These are phyloP conservation scores for Ridgeia piscesae DNA, from an alignment of 1,140 invertebrate genomes.

Conservation along the genomic window DNA sequence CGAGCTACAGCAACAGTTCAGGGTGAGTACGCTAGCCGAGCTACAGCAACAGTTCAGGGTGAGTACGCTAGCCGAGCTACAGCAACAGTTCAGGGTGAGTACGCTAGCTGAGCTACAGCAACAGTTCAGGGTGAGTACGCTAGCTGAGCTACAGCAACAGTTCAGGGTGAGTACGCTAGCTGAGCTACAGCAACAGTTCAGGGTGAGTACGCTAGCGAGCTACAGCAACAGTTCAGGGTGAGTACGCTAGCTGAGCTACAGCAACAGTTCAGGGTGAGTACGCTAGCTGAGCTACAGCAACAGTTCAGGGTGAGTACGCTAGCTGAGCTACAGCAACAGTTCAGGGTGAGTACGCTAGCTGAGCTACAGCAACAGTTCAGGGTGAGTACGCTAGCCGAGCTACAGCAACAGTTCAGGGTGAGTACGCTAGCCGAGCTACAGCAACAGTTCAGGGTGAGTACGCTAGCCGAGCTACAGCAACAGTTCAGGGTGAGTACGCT, in stretches of 20 bases:
- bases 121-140: too few relatives aligned
- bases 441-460: conserved; percentile 65
- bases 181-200: conserved; percentile 61
- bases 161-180: too few relatives aligned
- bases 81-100: conserved; percentile 64
- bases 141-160: conserved; percentile 60
- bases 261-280: conserved; percentile 65
- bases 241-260: conserved; percentile 58
- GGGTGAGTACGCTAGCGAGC: too few relatives aligned
- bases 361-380: conserved; percentile 62
- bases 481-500: too few relatives aligned
- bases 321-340: conserved; percentile 60
- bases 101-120: conserved; percentile 57
- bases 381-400: too few relatives aligned
- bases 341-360: too few relatives aligned
- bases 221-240: conserved; percentile 62
- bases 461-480: conserved; percentile 56
- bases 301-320: too few relatives aligned
- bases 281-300: conserved; percentile 56
- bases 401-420: conserved; percentile 62
- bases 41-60: too few relatives aligned
- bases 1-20: too few relatives aligned
- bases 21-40: conserved; percentile 63
- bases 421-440: conserved; percentile 58
- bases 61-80: conserved; percentile 56